Base-by-base conservation (phyloP, 35 echinoderm and acorn worm genomes). In the Ptychodera flava region DNA sequence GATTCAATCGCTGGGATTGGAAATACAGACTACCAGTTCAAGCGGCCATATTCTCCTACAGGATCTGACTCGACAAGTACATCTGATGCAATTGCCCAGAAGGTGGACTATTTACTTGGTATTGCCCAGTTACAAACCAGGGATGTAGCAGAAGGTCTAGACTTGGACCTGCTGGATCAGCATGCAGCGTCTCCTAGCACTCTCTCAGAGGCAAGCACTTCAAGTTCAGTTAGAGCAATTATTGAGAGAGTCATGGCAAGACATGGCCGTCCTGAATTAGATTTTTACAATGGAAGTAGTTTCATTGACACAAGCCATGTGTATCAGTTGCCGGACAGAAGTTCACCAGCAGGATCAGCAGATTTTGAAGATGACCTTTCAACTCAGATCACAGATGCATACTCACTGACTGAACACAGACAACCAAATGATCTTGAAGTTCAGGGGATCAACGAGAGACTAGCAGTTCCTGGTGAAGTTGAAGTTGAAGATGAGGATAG, bases 141-240 rank as follows among this genome's bases (percentile, higher is more conserved):
- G 22, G 45, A 64, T 64, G 45, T 64, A 64, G 45, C 45, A 12
- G 45, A 64, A 64, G 45, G 45, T 22, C 45, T 64, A 12, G 45
- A 64, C 22, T n/a, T n/a, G n/a, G 6, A 64, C 22, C 6, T 22
- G 22, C 78, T 37, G 0, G 53, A 81, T 31, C 75, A 84, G 76
- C 38, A 35, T 85, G 86, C 81, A 10, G 78, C 1, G 28, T 92
- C 91, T 16, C 91, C 91, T 36, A 64, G 88, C 82, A 92, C 91
- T 30, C 29, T 88, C 29, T 92, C 91, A 37, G 91, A 92, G 15
- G 91, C 83, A 81, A 92, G 91, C 35, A 92, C 91, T 37, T 92
- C 91, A 78, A 92, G 91, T 77, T 92, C 91, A 38, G 91, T 92
- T 0, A 84, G 91, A 85, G 83, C 81, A 77, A 92, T 92, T 34